These are phyloP conservation scores for Epicauta chinensis DNA, from an alignment of 1,140 invertebrate species.

Conservation along the genomic window DNA sequence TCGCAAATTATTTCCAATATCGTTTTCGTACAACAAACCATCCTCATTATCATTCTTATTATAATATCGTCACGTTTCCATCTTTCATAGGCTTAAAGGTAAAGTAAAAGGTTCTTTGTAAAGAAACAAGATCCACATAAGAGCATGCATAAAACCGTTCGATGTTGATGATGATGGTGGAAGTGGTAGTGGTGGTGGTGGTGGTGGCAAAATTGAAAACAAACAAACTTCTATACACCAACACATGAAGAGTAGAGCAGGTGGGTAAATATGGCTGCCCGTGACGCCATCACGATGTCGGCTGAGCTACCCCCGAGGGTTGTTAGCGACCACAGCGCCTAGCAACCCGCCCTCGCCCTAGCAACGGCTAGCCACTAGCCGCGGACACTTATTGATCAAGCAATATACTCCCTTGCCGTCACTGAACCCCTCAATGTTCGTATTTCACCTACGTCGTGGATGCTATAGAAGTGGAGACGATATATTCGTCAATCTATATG, in stretches of 20 bases:
- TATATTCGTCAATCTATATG: slow-evolving; percentile 32
- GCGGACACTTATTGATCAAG: slow-evolving; percentile 45
- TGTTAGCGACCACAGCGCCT: slow-evolving; percentile 46
- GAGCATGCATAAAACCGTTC: slow-evolving; percentile 31
- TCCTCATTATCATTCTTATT: too few relatives aligned
- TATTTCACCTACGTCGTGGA: slow-evolving; percentile 17
- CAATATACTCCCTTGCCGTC: slow-evolving; percentile 18
- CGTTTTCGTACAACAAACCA: too few relatives aligned
- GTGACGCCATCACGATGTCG: slow-evolving; percentile 41
- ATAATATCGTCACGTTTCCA: slow-evolving; percentile 8
- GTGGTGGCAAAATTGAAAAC: slow-evolving; percentile 41
- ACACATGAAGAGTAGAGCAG: slow-evolving; percentile 33
- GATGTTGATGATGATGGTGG: too few relatives aligned
- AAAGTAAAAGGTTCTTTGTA: not conserved
- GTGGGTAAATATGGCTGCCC: slow-evolving; percentile 44
- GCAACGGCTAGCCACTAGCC: slow-evolving; percentile 46
- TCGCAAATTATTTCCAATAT: too few relatives aligned
- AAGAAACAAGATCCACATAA: slow-evolving; percentile 22
- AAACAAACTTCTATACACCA: slow-evolving; percentile 34
- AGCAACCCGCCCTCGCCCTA: slow-evolving; percentile 45
- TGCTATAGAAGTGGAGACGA: slow-evolving; percentile 35
- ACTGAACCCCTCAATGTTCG: slow-evolving; percentile 10
- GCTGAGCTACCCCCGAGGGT: slow-evolving; percentile 41
- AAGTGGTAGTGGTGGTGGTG: not conserved
- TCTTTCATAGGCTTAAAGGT: too few relatives aligned